phyloP scores from a whole-genome alignment of 2,888 invertebrate genomes.

The Sialis lutaria region DNA sequence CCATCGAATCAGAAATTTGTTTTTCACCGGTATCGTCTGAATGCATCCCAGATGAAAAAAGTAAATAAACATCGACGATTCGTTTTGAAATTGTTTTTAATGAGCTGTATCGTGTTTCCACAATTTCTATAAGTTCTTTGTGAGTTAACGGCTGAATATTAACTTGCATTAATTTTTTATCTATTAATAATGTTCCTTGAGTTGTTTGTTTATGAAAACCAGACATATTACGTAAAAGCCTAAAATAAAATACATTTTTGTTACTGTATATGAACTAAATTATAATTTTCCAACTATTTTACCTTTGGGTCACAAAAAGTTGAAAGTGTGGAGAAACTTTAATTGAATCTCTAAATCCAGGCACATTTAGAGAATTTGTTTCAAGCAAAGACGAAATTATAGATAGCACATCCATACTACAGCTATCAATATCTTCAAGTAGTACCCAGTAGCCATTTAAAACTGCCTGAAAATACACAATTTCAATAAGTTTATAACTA shows the following conservation, averaged over 20 bases:
- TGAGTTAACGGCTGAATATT: constrained; percentile 54
- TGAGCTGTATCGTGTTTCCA: constrained; percentile 48
- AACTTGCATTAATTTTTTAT: constrained; percentile 68
- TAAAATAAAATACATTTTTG: constrained; percentile 19
- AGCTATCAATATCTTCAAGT: constrained; percentile 89
- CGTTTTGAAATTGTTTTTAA: constrained; percentile 54
- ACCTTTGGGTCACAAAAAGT: constrained; percentile 80
- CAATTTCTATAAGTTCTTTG: constrained; percentile 55
- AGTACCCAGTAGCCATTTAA: constrained; percentile 79
- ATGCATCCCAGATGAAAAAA: constrained; percentile 58
- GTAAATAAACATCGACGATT: constrained; percentile 68
- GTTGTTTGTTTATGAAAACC: constrained; percentile 44
- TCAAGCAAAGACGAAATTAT: constrained; percentile 73
- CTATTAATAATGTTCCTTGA: constrained; percentile 47
- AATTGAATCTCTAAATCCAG: constrained; percentile 73
- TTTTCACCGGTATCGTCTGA: constrained; percentile 29
- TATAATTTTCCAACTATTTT: constrained; percentile 8
- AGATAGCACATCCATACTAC: constrained; percentile 83
- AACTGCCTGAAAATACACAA: constrained; percentile 40
- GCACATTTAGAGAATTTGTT: constrained; percentile 62
- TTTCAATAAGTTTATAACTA: too few species aligned
- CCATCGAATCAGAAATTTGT: constrained; percentile 15
- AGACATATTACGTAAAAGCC: constrained; percentile 37
- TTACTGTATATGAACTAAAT: background rate
- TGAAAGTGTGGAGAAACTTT: constrained; percentile 74